Base-by-base conservation (phyloP, 2,888 invertebrate species). In the Nephrotoma guestfalica region DNA sequence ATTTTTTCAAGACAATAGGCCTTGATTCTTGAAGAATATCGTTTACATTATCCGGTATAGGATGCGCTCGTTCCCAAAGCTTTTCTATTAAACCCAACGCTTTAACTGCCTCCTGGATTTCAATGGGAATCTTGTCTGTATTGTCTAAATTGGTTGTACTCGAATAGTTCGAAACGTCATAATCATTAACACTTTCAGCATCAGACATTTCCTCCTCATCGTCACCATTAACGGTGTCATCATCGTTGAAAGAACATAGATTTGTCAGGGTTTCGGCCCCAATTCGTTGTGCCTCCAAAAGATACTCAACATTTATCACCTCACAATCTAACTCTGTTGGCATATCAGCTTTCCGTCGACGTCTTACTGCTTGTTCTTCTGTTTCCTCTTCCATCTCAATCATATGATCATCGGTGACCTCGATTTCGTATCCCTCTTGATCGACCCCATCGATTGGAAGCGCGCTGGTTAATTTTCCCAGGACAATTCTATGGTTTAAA, bases 261-360 rank as follows among this genome's bases (percentile, higher is more conserved):
- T 96, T 96, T 41, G 96, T 94, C 87, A 95, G 91, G 87, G 95
- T 94, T 91, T 96, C 96, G 83, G 95, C 91, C 0, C 95, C 93
- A 89, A 94, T 93, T 88, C 94, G 94, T 89, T 96, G 95, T 0
- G 95, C 94, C 88, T 93, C 93, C n/a, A 96, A 89, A 87, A 95
- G 91, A 88, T 93, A 92, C 87, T 92, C 92, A 1, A 93, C 90
- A 86, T 93, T 91, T 87, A 92, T 92, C 4, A 94, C 89, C 86
- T 93, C 92, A 86, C 91, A 92, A 41, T 93, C 93, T 13, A 93
- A 89, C 2, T 90, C 90, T 85, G 91, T 91, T 4, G 90, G 90
- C 15, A 90, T 86, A 87, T 90, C 90, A 86, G 89, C 89, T 18
- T 88, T 88, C 9, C 90, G 88, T 87, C 90, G 87, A 18, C 90